phyloP scores from a whole-genome alignment of 2,797 vertebrate species.

The Siniperca undulata region DNA sequence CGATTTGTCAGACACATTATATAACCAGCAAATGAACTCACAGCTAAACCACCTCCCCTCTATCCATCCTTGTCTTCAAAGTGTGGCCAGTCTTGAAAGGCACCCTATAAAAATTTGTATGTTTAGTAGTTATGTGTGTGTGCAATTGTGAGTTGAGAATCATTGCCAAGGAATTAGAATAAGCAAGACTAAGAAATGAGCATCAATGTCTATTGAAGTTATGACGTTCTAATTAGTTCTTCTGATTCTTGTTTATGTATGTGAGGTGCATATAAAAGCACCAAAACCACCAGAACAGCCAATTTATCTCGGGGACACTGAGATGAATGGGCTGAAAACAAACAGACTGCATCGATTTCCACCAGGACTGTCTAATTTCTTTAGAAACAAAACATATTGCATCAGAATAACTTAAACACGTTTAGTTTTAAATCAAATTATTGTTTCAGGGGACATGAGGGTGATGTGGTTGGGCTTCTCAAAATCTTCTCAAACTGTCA shows the following conservation, averaged over 20 bases:
- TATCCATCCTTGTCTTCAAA: too few relatives aligned
- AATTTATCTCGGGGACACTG: neutral
- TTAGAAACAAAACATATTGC: neutral
- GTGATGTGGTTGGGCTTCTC: too few relatives aligned
- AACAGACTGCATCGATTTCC: neutral
- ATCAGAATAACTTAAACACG: neutral
- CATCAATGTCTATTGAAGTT: constrained; percentile 1
- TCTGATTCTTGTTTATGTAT: neutral
- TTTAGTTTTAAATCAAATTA: constrained; percentile 2
- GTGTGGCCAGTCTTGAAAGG: too few relatives aligned
- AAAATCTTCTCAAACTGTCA: neutral
- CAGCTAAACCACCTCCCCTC: too few relatives aligned
- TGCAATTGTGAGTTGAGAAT: neutral
- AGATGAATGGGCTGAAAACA: constrained; percentile 3
- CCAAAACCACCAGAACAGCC: too few relatives aligned
- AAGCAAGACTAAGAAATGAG: neutral
- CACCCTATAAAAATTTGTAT: too few relatives aligned
- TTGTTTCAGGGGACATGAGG: constrained; percentile 1
- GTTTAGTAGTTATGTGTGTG: neutral
- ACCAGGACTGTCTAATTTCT: neutral
- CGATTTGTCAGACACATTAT: neutral
- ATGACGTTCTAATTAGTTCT: neutral
- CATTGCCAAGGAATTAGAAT: neutral
- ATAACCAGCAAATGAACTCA: neutral
- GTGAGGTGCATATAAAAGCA: neutral